These are phyloP conservation scores for Trissolcus basalis DNA, from an alignment of 1,140 invertebrate species.

Conservation along the genomic window DNA sequence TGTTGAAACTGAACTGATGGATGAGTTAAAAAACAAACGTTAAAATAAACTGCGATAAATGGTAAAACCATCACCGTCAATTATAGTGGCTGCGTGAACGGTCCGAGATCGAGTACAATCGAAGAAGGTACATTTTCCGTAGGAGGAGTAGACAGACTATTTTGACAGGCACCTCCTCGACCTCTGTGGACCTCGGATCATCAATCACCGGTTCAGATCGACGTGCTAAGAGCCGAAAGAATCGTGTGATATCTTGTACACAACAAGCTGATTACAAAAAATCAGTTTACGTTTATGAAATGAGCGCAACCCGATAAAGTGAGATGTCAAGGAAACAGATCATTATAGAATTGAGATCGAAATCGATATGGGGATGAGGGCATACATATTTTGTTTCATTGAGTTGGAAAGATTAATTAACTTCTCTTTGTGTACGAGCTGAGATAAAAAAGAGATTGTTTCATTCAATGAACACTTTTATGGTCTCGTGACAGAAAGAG, in stretches of 20 bases:
- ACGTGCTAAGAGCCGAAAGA: slow-evolving; percentile 36
- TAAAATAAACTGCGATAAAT: slow-evolving; percentile 21
- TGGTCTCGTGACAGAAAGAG: slow-evolving; percentile 25
- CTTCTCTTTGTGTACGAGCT: too few species aligned
- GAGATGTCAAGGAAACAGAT: slow-evolving; percentile 36
- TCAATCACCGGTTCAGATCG: slow-evolving; percentile 46
- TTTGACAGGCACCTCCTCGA: slow-evolving; percentile 55
- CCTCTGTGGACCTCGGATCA: slow-evolving; percentile 32
- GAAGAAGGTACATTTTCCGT: slow-evolving; percentile 31
- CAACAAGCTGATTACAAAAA: slow-evolving; percentile 37
- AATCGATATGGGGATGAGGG: too few species aligned
- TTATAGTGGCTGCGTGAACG: too few species aligned
- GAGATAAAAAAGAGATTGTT: too few species aligned
- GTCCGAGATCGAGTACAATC: slow-evolving; percentile 1
- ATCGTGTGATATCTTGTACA: slow-evolving; percentile 37
- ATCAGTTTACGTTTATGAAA: slow-evolving; percentile 47
- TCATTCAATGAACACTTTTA: slow-evolving; percentile 8
- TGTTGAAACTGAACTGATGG: too few species aligned
- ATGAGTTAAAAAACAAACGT: too few species aligned
- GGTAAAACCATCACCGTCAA: background rate
- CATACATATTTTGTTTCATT: background rate
- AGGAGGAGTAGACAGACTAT: slow-evolving; percentile 37
- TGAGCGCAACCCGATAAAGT: slow-evolving; percentile 15
- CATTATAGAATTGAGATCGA: too few species aligned
- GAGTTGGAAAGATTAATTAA: too few species aligned